Evolutionary conservation across 2,888 invertebrate species (phyloP), one percentile per base, ranked within the genome.

Genomic region (Pardosa pseudoannulata): DNA sequence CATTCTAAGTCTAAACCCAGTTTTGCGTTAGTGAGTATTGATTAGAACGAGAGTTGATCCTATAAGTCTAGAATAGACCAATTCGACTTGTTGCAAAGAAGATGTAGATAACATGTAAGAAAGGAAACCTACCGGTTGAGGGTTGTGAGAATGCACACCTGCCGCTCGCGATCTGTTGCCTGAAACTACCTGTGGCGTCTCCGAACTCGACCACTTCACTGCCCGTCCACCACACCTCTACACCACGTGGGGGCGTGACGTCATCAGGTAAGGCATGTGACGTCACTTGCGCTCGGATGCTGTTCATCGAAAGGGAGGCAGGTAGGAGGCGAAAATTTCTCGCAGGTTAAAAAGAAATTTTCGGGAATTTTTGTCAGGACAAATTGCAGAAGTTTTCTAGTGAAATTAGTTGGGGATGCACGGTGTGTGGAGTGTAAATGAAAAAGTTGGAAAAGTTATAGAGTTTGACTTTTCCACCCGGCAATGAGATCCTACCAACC

Each of bases 171-270:
- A 78, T 64, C 83, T 83, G 83, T 83, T 83, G 83, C 76, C 64
- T 39, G 29, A 72, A 83, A 83, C 83, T 83, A 83, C 83, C 83
- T 83, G 83, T 83, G 72, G 83, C 83, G 78, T 65, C 83, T 83
- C 50, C 29, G 72, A 78, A 83, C 83, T 83, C 83, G 50, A 76
- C 83, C 76, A 83, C 83, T 83, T 83, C 70, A 83, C 76, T 83
- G 83, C 76, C 68, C 68, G 67, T 46, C 67, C 56, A 74, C 81
- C 74, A 81, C 81, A 81, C 74, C 83, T 76, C 83, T 76, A 76
- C 76, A 65, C 83, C 83, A 81, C 81, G 81, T 81, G 81, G 27
- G 56, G 39, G 67, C 72, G 78, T 83, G 83, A 83, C 83, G 83
- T 83, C 83, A 83, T 71, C 83, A 83, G 83, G 83, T 83, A 83